Conservation (phyloP, 2,888 invertebrate species). For the Brenthis daphne region DNA sequence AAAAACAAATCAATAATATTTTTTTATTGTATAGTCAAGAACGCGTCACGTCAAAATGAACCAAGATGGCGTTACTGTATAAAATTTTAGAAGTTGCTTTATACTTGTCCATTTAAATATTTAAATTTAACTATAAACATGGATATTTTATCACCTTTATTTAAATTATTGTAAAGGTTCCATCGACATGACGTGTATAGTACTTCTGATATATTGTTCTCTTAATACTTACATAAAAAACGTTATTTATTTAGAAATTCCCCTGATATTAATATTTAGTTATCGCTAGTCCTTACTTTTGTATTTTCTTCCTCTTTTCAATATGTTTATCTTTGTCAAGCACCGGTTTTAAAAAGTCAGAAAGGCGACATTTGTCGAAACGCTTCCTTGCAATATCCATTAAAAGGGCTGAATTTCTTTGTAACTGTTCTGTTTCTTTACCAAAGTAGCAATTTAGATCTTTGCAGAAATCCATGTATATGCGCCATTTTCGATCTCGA, state of each 20-base stretch:
- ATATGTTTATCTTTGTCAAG: conserved; percentile 28
- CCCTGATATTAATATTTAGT: conserved; percentile 1
- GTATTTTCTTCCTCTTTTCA: conserved; percentile 11
- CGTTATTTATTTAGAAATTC: conserved; percentile 8
- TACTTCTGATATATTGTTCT: not conserved
- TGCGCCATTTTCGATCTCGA: conserved; percentile 62
- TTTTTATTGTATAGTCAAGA: not conserved
- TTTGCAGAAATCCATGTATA: conserved; percentile 64
- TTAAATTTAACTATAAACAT: too few relatives aligned
- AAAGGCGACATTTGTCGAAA: conserved; percentile 52
- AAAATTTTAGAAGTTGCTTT: too few relatives aligned
- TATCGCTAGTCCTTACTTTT: not conserved
- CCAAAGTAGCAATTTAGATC: conserved; percentile 62
- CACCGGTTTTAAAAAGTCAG: conserved; percentile 42
- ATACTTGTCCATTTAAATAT: too few relatives aligned
- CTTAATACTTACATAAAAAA: not conserved
- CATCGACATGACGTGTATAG: too few relatives aligned
- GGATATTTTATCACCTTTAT: too few relatives aligned
- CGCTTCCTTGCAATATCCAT: conserved; percentile 50
- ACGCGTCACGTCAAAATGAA: conserved; percentile 1
- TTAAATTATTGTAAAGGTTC: too few relatives aligned
- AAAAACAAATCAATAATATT: conserved; percentile 11
- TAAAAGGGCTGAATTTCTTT: conserved; percentile 48
- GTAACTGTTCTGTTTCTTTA: conserved; percentile 52
- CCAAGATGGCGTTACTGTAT: too few relatives aligned